Evolutionary conservation across 2,888 invertebrate species (phyloP).

Genomic region (Geophilus truncorum): DNA sequence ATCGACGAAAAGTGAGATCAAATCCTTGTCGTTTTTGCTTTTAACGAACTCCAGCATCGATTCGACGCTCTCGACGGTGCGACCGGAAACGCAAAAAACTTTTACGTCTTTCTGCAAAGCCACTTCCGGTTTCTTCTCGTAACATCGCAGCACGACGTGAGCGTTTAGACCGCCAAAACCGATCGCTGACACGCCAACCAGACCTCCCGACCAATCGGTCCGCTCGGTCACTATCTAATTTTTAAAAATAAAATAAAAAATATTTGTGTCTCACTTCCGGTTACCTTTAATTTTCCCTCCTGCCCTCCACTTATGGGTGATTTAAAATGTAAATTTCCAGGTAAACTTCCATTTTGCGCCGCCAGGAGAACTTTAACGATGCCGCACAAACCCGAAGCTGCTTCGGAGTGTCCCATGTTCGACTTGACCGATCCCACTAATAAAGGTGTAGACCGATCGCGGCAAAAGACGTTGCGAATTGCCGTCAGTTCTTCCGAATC

Average conservation of each 20-base stretch:
- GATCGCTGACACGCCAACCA: conserved; percentile 90
- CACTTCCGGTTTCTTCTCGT: conserved; percentile 44
- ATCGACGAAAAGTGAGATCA: conserved; percentile 43
- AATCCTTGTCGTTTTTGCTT: conserved; percentile 34
- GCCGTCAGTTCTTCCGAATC: conserved; percentile 97
- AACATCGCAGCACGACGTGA: conserved; percentile 78
- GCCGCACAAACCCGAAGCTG: conserved; percentile 74
- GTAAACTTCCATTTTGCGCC: conserved; percentile 84
- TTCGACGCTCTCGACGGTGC: conserved; percentile 47
- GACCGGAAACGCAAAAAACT: conserved; percentile 41
- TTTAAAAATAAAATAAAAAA: too few species aligned
- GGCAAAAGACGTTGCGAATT: conserved; percentile 85
- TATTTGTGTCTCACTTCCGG: too few species aligned
- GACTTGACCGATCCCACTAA: conserved; percentile 94
- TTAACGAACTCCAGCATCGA: conserved; percentile 51
- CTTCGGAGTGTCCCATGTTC: conserved; percentile 98
- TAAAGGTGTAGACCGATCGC: conserved; percentile 69
- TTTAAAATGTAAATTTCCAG: conserved; percentile 83
- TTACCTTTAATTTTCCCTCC: too few species aligned
- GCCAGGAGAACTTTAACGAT: conserved; percentile 86
- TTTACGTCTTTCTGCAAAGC: background rate
- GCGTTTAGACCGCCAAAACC: conserved; percentile 97
- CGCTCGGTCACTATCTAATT: conserved; percentile 77
- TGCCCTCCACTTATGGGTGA: too few species aligned
- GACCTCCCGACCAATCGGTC: conserved; percentile 79